Evolutionary conservation across 2,888 invertebrate species (phyloP).

Genomic region (Plemyria rubiginata): DNA sequence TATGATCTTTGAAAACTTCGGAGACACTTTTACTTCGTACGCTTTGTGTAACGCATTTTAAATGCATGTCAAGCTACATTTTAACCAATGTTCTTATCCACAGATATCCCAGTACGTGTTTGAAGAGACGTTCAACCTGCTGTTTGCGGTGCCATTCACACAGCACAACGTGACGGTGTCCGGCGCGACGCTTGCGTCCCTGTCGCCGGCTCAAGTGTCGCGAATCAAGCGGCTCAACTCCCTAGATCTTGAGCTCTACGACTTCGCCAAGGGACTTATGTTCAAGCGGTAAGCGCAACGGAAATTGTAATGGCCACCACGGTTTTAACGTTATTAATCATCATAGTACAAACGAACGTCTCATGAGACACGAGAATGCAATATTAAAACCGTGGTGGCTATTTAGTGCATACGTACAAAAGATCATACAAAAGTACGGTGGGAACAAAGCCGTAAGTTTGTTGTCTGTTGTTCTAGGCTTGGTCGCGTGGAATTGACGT

Average conservation of each 20-base stretch:
- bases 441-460: too few species aligned
- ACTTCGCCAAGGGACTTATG: conserved; percentile 95
- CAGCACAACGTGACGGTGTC: conserved; percentile 97
- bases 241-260: conserved; percentile 96
- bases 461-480: too few species aligned
- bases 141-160: conserved; percentile 95
- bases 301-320: not conserved
- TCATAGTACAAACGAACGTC: too few species aligned
- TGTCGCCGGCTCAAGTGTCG: conserved; percentile 90
- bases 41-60: not conserved
- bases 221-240: conserved; percentile 92
- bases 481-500: too few species aligned
- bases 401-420: too few species aligned
- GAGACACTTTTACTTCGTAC: too few species aligned
- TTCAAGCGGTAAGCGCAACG: conserved; percentile 86
- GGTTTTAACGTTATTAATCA: too few species aligned
- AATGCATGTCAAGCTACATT: not conserved
- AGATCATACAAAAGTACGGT: too few species aligned
- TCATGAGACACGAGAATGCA: too few species aligned
- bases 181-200: conserved; percentile 90
- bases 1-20: too few species aligned
- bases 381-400: too few species aligned
- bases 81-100: conserved; percentile 1
- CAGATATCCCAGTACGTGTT: conserved; percentile 96
- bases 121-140: conserved; percentile 96